phyloP scores from a whole-genome alignment of 2,888 invertebrate genomes.

The Pristionchus japonicus region DNA sequence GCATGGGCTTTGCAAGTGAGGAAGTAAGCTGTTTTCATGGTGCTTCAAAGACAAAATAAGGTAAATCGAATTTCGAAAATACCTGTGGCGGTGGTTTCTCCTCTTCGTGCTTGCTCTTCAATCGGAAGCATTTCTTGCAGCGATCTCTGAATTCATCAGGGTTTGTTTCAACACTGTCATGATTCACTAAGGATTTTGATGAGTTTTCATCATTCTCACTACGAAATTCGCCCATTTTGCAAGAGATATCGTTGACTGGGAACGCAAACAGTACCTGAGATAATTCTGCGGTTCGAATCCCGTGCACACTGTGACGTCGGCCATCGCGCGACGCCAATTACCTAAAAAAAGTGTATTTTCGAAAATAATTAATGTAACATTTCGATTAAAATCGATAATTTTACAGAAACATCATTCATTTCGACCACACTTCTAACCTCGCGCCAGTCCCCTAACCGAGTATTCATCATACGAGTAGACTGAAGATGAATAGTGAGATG shows the following conservation, averaged over 20 bases:
- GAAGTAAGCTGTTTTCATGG: not conserved
- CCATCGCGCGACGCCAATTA: slow-evolving; percentile 50
- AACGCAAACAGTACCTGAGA: slow-evolving; percentile 53
- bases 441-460: slow-evolving; percentile 18
- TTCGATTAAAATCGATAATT: not conserved
- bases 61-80: not conserved
- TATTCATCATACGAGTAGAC: slow-evolving; percentile 25
- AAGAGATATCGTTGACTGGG: not conserved
- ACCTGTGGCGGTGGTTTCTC: not conserved
- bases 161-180: no score
- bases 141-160: slow-evolving; percentile 67
- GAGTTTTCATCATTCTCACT: not conserved
- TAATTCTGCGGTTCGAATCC: slow-evolving; percentile 77
- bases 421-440: not conserved
- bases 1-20: not conserved
- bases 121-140: slow-evolving; percentile 75
- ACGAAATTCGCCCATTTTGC: not conserved
- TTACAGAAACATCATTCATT: not conserved
- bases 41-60: no score
- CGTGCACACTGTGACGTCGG: slow-evolving; percentile 62
- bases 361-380: not conserved
- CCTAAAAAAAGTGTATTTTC: not conserved
- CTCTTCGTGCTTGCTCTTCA: slow-evolving; percentile 54
- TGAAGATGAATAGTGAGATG: not conserved
- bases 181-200: no score